Conservation (phyloP, 2,113 vertebrate species). For the Potamarius usumacintae region DNA sequence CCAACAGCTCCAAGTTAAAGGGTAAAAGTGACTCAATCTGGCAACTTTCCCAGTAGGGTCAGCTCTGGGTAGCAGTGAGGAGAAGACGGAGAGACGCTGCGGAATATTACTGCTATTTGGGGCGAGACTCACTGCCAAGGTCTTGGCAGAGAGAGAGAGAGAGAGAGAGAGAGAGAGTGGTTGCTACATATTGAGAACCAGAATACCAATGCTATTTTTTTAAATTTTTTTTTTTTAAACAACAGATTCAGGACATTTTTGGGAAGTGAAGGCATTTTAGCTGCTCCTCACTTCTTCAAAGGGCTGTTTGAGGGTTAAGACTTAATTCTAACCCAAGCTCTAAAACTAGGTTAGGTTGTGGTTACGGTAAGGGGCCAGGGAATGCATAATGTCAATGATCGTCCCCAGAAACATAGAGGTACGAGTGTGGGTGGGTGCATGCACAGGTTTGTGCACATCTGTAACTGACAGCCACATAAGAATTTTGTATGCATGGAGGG, state of each 20-base stretch:
- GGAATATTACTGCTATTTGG: background rate
- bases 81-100: background rate
- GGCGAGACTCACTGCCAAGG: constrained; percentile 28
- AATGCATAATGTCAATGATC: no score
- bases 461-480: constrained; percentile 7
- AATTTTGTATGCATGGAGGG: background rate
- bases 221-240: no score
- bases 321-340: no score
- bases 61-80: background rate
- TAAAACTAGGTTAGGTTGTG: no score
- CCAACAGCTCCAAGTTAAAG: constrained; percentile 28
- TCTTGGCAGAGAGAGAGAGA: background rate
- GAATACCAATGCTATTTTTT: no score
- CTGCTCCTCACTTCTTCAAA: no score
- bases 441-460: constrained; percentile 37
- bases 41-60: constrained; percentile 28
- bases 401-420: no score
- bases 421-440: background rate
- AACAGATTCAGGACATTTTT: no score
- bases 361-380: no score
- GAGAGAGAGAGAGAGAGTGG: background rate
- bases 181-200: no score
- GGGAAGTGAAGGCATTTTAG: no score
- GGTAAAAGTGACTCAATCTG: constrained; percentile 38
- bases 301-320: no score